phyloP scores from a whole-genome alignment of 2,888 invertebrate species.

The Lapara coniferarum region DNA sequence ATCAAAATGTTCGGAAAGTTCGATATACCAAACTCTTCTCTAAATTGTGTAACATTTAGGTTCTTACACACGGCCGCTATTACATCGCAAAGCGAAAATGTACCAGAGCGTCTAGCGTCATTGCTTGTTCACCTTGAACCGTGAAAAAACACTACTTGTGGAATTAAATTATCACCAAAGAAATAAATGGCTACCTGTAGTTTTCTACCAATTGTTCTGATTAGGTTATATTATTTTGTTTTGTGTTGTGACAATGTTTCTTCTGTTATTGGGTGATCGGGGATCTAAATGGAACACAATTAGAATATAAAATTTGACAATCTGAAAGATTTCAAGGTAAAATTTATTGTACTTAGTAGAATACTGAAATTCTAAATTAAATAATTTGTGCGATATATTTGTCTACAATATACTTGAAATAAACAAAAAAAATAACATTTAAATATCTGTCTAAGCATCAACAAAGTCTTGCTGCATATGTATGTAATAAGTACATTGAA shows the following conservation, averaged over 20 bases:
- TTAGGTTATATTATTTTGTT: background rate
- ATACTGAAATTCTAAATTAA: too few species aligned
- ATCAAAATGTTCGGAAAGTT: background rate
- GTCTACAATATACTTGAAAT: too few species aligned
- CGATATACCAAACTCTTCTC: background rate
- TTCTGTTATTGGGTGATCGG: background rate
- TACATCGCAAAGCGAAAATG: conserved; percentile 21
- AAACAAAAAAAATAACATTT: too few species aligned
- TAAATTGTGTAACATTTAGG: conserved; percentile 7
- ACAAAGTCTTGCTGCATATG: too few species aligned
- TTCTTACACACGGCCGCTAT: conserved; percentile 18
- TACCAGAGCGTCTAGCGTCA: conserved; percentile 21
- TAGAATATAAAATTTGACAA: background rate
- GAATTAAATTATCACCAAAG: conserved; percentile 19
- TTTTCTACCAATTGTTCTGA: background rate
- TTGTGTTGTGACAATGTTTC: background rate
- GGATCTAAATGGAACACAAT: background rate
- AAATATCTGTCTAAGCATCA: too few species aligned
- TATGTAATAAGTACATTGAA: too few species aligned
- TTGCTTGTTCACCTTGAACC: conserved; percentile 23
- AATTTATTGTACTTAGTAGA: too few species aligned
- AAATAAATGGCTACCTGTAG: conserved; percentile 16
- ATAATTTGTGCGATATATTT: too few species aligned
- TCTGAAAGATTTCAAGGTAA: too few species aligned
- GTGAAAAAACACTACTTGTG: conserved; percentile 21